phyloP scores from a whole-genome alignment of 2,888 invertebrate species.

The Pristionchus japonicus region DNA sequence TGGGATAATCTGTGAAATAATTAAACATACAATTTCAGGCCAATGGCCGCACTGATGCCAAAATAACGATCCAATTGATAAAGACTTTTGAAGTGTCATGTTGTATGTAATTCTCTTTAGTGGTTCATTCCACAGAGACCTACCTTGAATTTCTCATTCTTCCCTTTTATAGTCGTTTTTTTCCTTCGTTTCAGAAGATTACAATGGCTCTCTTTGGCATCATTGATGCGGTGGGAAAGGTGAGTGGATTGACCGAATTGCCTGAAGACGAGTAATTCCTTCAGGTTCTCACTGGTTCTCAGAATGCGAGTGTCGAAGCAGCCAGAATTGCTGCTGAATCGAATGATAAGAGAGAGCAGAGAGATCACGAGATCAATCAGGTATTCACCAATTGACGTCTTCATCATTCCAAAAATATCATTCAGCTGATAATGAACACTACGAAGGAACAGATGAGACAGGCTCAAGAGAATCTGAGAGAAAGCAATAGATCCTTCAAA shows the following conservation, averaged over 20 bases:
- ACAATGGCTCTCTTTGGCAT: neutral
- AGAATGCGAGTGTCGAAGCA: neutral
- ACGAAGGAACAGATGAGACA: neutral
- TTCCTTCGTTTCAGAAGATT: neutral
- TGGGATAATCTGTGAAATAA: neutral
- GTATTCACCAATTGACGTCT: neutral
- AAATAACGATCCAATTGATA: neutral
- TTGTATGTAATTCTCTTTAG: neutral
- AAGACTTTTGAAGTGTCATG: neutral
- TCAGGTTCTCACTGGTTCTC: neutral
- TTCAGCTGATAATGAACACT: neutral
- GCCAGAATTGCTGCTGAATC: neutral
- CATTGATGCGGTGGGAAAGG: neutral
- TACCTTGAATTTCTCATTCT: neutral
- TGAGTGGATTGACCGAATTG: neutral
- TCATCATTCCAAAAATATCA: neutral
- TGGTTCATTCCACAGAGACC: neutral
- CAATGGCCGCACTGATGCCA: neutral
- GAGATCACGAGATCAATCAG: neutral
- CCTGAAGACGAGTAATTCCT: neutral
- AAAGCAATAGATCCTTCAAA: neutral
- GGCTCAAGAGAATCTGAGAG: neutral
- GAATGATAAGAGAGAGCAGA: constrained; percentile 5
- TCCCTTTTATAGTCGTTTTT: neutral
- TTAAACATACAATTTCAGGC: neutral